Evolutionary conservation across 2,888 invertebrate genomes (phyloP).

Genomic region (Clivina fossor): DNA sequence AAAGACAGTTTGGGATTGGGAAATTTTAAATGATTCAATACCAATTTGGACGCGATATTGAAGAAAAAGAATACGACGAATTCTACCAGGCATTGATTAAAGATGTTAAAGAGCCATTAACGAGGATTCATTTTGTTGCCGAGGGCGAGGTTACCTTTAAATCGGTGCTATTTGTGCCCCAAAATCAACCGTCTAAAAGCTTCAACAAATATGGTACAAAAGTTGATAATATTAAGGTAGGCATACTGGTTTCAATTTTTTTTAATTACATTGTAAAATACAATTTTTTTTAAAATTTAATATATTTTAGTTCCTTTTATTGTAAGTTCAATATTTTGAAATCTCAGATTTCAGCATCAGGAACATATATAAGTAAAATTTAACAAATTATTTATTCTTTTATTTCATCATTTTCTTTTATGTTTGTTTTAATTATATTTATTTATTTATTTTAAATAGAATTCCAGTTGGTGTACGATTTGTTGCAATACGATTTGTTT

Average conservation of each 20-base stretch:
- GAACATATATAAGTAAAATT: background rate
- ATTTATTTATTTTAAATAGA: no score
- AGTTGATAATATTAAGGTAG: slow-evolving; percentile 86
- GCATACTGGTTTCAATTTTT: no score
- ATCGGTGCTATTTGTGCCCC: slow-evolving; percentile 91
- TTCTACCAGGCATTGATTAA: slow-evolving; percentile 96
- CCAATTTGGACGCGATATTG: slow-evolving; percentile 97
- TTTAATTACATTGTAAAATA: no score
- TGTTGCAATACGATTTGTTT: no score
- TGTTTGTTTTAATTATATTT: no score
- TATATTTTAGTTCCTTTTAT: no score
- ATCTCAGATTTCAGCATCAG: no score
- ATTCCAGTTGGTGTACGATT: no score
- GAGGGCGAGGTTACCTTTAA: slow-evolving; percentile 99
- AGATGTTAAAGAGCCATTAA: slow-evolving; percentile 79
- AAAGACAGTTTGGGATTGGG: slow-evolving; percentile 99
- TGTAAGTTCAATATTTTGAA: no score
- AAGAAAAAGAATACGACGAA: slow-evolving; percentile 86
- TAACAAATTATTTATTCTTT: background rate
- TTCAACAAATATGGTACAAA: slow-evolving; percentile 96
- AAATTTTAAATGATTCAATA: slow-evolving; percentile 92
- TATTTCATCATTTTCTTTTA: background rate
- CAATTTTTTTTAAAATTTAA: no score
- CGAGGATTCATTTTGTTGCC: slow-evolving; percentile 93
- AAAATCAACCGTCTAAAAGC: slow-evolving; percentile 85